Evolutionary conservation across 1,140 invertebrate genomes (phyloP).

Genomic region (Ceratitis capitata): DNA sequence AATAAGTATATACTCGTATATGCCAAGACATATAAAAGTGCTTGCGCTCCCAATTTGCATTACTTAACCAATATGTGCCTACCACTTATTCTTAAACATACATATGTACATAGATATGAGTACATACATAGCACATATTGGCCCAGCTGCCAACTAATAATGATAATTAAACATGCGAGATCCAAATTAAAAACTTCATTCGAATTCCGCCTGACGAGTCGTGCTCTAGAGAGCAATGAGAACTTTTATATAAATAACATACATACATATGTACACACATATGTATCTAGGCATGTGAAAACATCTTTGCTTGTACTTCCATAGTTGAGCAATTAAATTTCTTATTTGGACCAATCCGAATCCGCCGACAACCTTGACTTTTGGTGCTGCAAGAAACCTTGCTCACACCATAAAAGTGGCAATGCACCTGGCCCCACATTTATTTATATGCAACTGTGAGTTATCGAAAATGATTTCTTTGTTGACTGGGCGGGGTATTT

Average conservation of each 20-base stretch:
- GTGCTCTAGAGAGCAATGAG: conserved; percentile 23
- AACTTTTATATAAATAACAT: background rate
- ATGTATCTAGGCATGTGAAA: background rate
- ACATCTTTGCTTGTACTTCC: background rate
- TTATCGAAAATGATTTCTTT: too few species aligned
- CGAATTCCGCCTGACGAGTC: background rate
- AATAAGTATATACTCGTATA: too few species aligned
- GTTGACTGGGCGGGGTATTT: too few species aligned
- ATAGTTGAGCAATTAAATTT: conserved; percentile 10
- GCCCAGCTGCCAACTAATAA: background rate
- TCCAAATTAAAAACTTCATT: conserved; percentile 1
- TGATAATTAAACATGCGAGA: conserved; percentile 4
- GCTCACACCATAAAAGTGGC: background rate
- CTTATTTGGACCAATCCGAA: background rate
- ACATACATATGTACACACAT: too few species aligned
- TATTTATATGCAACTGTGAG: too few species aligned
- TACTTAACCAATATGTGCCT: too few species aligned
- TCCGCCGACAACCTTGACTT: background rate
- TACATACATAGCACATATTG: background rate
- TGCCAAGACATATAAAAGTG: too few species aligned
- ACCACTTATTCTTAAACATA: too few species aligned
- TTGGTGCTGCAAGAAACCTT: background rate
- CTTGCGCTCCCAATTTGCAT: too few species aligned
- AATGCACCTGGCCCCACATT: background rate
- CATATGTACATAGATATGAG: background rate